A percentile compares a stretch with the other conserved stretches of the same genome.
phyloP scores from a whole-genome alignment of 1,140 invertebrate genomes.

The Bicyclus anynana region DNA sequence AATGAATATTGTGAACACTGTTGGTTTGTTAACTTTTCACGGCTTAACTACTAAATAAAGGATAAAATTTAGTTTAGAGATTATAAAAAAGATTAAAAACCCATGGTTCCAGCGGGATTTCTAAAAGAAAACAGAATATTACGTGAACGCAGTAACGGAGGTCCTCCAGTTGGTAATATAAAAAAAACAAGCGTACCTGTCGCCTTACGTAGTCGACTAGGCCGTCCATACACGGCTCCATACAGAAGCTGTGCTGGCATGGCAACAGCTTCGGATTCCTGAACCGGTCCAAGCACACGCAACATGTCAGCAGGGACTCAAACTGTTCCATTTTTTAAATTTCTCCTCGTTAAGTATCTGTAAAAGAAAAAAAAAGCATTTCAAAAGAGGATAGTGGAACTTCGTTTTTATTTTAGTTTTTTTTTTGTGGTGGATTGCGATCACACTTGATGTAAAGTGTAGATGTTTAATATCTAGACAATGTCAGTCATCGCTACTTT shows the following conservation, averaged over 20 bases:
- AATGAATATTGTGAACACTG: too few relatives aligned
- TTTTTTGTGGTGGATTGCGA: background rate
- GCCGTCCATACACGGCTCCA: slow-evolving; percentile 98
- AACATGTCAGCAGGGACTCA: slow-evolving; percentile 97
- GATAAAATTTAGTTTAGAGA: too few relatives aligned
- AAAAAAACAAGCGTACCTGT: slow-evolving; percentile 80
- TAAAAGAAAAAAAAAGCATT: slow-evolving; percentile 25
- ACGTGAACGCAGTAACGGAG: too few relatives aligned
- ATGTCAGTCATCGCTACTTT: too few relatives aligned
- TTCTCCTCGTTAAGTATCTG: slow-evolving; percentile 54
- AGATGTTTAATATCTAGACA: background rate
- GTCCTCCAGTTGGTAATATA: too few relatives aligned
- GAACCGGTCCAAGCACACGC: slow-evolving; percentile 98
- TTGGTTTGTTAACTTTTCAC: too few relatives aligned
- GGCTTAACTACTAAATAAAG: too few relatives aligned
- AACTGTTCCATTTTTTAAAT: slow-evolving; percentile 92
- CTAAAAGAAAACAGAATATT: too few relatives aligned
- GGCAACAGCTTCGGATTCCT: slow-evolving; percentile 97
- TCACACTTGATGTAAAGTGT: background rate
- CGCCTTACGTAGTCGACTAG: slow-evolving; percentile 95
- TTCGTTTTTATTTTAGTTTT: background rate
- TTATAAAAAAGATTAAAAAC: too few relatives aligned
- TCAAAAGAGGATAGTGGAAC: background rate
- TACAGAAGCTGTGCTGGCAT: slow-evolving; percentile 99
- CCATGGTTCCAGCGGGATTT: too few relatives aligned